phyloP scores from a whole-genome alignment of 2,888 invertebrate species.

The Metalampra italica region DNA sequence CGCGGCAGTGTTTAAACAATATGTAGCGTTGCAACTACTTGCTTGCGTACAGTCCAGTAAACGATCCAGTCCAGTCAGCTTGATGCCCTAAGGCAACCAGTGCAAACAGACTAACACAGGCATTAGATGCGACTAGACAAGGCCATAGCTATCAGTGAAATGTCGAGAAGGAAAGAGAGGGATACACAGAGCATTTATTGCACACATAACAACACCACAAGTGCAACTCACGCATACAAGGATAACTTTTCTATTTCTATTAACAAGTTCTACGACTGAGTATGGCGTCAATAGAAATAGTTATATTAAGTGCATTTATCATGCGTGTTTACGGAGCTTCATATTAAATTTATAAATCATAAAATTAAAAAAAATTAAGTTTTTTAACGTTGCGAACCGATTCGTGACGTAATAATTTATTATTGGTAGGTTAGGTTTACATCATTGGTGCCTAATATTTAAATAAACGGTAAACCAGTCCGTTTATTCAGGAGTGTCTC shows the following conservation, averaged over 20 bases:
- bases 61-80: slow-evolving; percentile 38
- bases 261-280: slow-evolving; percentile 57
- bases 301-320: slow-evolving; percentile 25
- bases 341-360: not conserved
- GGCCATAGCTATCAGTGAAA: slow-evolving; percentile 78
- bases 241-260: slow-evolving; percentile 71
- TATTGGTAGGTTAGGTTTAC: no score
- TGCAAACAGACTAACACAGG: slow-evolving; percentile 71
- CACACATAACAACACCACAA: slow-evolving; percentile 69
- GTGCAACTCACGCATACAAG: slow-evolving; percentile 67
- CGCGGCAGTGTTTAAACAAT: not conserved
- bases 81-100: slow-evolving; percentile 25
- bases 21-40: no score
- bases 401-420: no score
- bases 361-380: no score
- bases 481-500: no score
- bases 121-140: slow-evolving; percentile 79
- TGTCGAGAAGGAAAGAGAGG: slow-evolving; percentile 77
- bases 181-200: slow-evolving; percentile 73
- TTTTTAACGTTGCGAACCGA: no score
- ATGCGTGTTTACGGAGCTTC: slow-evolving; percentile 10
- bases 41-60: slow-evolving; percentile 6
- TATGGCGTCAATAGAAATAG: slow-evolving; percentile 45
- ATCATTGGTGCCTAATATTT: no score
- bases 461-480: no score